Percentiles rank a stretch among this genome's conserved stretches.
Conservation (phyloP, 2,888 invertebrate genomes). For the Drosophila anceps region DNA sequence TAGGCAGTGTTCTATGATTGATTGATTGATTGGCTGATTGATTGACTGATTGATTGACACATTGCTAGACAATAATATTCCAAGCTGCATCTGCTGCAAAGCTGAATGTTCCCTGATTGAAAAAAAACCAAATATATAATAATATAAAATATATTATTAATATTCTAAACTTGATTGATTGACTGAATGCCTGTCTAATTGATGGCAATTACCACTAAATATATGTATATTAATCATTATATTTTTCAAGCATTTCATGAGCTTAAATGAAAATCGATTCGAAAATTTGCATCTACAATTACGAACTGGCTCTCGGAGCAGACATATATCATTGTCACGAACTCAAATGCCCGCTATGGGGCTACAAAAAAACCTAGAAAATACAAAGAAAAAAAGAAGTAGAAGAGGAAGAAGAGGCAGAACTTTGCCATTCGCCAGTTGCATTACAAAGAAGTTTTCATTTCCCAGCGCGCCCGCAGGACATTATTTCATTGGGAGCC, state of each 20-base stretch:
- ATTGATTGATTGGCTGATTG: not conserved
- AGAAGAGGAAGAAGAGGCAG: not conserved
- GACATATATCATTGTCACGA: not conserved
- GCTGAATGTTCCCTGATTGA: not conserved
- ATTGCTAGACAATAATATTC: not conserved
- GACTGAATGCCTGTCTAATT: not conserved
- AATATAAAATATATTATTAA: no score
- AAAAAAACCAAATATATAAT: no score
- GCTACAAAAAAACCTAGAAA: not conserved
- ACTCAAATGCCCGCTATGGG: conserved; percentile 3
- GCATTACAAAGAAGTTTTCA: conserved; percentile 78
- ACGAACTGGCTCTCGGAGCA: not conserved
- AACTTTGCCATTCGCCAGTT: conserved; percentile 53
- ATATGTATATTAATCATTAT: not conserved
- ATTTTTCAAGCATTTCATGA: not conserved
- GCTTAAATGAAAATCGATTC: not conserved
- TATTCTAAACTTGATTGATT: not conserved
- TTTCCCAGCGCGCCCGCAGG: conserved; percentile 73
- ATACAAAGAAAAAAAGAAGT: conserved; percentile 6
- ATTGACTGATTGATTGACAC: not conserved
- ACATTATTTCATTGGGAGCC: conserved; percentile 67
- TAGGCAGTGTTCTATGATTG: not conserved
- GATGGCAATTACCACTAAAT: not conserved
- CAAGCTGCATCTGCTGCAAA: no score
- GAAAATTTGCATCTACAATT: not conserved